phyloP scores from a whole-genome alignment of 2,888 invertebrate genomes.

The Halictus quadricinctus region DNA sequence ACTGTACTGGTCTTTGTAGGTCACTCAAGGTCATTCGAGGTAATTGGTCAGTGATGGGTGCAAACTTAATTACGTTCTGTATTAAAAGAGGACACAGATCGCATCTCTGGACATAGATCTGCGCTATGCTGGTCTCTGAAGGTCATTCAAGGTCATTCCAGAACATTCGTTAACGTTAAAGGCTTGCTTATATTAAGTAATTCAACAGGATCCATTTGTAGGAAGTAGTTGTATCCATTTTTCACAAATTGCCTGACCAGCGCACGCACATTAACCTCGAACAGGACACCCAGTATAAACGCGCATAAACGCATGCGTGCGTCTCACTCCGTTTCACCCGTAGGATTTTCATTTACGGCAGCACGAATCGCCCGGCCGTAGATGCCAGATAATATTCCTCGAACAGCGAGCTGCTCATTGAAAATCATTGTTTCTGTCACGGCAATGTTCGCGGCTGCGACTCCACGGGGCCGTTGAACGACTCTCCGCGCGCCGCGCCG shows the following conservation, averaged over 20 bases:
- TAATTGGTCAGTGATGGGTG: too few species aligned
- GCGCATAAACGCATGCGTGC: not conserved
- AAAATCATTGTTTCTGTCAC: constrained; percentile 35
- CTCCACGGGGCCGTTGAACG: not conserved
- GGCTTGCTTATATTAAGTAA: too few species aligned
- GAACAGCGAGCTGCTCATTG: not conserved
- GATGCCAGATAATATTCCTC: constrained; percentile 44
- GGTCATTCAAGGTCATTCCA: too few species aligned
- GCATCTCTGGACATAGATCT: too few species aligned
- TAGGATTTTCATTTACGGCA: constrained; percentile 33
- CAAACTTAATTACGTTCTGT: too few species aligned
- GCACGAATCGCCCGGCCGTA: constrained; percentile 13
- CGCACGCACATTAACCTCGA: not conserved
- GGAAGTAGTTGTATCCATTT: not conserved
- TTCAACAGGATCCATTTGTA: too few species aligned
- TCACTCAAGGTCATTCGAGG: too few species aligned
- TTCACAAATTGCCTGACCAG: not conserved
- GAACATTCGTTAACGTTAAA: not conserved
- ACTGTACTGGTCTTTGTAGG: not conserved
- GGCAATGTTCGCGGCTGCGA: not conserved
- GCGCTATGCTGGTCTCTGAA: too few species aligned
- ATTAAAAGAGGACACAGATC: too few species aligned
- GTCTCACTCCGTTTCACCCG: not conserved
- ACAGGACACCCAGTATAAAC: not conserved
- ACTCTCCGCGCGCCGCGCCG: constrained; percentile 15